Conservation (phyloP, 2,113 vertebrate genomes). For the Morphnarchus princeps region DNA sequence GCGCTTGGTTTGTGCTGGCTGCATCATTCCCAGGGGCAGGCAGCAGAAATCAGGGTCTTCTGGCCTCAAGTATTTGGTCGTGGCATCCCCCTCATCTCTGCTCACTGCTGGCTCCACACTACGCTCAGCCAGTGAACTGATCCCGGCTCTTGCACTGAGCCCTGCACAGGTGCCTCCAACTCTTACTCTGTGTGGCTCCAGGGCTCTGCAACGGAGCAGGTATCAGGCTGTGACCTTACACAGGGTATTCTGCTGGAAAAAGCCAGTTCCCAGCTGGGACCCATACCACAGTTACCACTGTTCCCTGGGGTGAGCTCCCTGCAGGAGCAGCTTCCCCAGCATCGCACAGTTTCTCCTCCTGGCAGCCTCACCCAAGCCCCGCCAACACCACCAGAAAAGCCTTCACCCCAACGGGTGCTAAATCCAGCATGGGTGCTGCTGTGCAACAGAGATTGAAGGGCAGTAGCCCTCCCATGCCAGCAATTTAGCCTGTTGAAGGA, state of each 20-base stretch:
- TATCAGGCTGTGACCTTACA: neutral
- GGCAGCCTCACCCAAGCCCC: neutral
- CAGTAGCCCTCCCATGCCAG: neutral
- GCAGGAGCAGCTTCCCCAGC: neutral
- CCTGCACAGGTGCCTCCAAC: neutral
- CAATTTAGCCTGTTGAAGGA: neutral
- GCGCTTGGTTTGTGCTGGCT: neutral
- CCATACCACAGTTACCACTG: neutral
- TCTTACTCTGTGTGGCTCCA: neutral
- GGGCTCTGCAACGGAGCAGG: neutral
- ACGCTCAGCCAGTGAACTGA: accelerated
- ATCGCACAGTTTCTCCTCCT: neutral
- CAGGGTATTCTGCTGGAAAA: neutral
- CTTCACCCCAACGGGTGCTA: neutral
- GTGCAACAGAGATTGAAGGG: neutral
- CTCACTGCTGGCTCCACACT: accelerated
- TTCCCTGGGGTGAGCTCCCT: neutral
- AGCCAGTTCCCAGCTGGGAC: neutral
- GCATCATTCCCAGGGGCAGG: neutral
- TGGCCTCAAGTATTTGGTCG: neutral
- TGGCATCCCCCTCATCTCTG: neutral
- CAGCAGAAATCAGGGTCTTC: neutral
- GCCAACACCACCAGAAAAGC: neutral
- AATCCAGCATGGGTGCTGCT: neutral
- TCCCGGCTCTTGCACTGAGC: neutral